Conservation (phyloP, 1,140 invertebrate species). For the Phenacoccus solenopsis region DNA sequence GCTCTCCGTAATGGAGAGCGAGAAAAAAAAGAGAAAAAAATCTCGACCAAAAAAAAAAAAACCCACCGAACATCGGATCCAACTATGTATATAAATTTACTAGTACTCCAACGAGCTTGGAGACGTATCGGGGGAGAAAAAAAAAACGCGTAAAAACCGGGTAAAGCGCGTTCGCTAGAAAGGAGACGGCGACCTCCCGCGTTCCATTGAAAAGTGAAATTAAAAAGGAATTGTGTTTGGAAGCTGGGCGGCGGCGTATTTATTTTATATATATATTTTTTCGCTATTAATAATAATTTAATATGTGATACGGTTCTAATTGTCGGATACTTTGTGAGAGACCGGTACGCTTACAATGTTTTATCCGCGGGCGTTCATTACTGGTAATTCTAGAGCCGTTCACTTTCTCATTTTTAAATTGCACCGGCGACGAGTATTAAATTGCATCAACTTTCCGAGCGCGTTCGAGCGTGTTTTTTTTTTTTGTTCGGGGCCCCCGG, state of each 20-base stretch:
- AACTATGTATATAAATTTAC: no score
- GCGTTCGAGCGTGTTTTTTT: not conserved
- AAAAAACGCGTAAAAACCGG: not conserved
- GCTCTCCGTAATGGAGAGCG: no score
- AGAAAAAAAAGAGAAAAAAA: no score
- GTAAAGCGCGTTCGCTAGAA: no score
- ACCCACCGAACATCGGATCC: no score
- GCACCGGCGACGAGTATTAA: not conserved
- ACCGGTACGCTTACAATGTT: not conserved
- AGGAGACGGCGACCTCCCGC: no score
- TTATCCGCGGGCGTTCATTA: not conserved
- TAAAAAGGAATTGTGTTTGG: not conserved
- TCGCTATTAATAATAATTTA: not conserved
- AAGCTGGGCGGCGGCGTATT: not conserved
- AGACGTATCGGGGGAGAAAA: not conserved
- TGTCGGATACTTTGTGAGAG: not conserved
- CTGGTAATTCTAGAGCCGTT: constrained; percentile 1
- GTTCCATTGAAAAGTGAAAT: constrained; percentile 3
- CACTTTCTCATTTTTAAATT: not conserved
- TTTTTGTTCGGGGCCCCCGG: no score
- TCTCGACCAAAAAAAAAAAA: no score
- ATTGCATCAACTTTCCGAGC: not conserved
- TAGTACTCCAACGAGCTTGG: no score
- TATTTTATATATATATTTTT: no score
- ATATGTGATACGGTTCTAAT: not conserved